Conservation (phyloP, 2,113 vertebrate genomes). For the Tragelaphus strepsiceros region DNA sequence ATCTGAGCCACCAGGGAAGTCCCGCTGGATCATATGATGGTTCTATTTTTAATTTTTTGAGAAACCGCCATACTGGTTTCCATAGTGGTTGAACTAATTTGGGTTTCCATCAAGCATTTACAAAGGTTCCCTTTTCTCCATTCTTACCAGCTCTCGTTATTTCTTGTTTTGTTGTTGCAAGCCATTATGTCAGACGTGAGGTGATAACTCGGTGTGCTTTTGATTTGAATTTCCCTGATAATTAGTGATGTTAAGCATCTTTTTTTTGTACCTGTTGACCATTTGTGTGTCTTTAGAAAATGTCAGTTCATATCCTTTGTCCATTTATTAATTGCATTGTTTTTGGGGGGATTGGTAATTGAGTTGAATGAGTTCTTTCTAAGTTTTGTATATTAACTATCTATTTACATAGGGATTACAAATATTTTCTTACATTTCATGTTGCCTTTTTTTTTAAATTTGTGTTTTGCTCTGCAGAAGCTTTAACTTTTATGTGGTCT, state of each 20-base stretch:
- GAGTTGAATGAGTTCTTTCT: background rate
- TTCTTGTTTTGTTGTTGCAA: background rate
- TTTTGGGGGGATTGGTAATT: background rate
- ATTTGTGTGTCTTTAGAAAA: background rate
- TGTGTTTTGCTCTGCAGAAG: background rate
- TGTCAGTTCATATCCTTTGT: background rate
- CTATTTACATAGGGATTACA: background rate
- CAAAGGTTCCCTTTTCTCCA: background rate
- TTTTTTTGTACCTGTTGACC: background rate
- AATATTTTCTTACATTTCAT: background rate
- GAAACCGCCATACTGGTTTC: background rate
- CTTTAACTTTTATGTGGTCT: background rate
- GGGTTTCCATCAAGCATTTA: background rate
- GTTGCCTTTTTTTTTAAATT: background rate
- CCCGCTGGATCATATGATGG: background rate
- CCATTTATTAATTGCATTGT: background rate
- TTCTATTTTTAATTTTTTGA: background rate
- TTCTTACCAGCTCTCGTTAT: background rate
- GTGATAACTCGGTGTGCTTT: background rate
- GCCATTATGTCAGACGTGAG: background rate
- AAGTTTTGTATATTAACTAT: background rate
- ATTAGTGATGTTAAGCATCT: background rate
- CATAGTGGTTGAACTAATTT: background rate
- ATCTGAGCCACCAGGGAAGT: too few relatives aligned
- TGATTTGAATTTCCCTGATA: background rate